These are phyloP conservation scores for Spialia ferax DNA, from an alignment of 2,888 invertebrate species.

Conservation along the genomic window DNA sequence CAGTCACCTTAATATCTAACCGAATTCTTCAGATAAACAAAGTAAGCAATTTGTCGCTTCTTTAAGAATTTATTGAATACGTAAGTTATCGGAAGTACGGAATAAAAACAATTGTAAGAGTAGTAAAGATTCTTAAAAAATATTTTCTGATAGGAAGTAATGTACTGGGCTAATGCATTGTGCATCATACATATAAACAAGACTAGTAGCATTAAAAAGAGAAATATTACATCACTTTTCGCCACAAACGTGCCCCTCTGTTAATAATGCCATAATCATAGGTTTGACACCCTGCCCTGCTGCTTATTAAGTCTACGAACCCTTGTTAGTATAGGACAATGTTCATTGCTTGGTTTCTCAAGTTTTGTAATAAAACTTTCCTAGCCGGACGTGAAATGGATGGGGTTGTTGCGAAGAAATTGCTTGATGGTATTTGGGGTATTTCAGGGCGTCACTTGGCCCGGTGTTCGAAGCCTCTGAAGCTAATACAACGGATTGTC, in stretches of 20 bases:
- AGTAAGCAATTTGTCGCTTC: too few relatives aligned
- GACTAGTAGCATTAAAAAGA: not conserved
- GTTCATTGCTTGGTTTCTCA: slow-evolving; percentile 4
- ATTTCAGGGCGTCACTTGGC: slow-evolving; percentile 55
- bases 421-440: slow-evolving; percentile 39
- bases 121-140: too few relatives aligned
- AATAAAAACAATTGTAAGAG: not conserved
- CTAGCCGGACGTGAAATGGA: not conserved
- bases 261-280: slow-evolving; percentile 81
- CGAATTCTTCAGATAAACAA: slow-evolving; percentile 16
- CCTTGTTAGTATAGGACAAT: slow-evolving; percentile 9
- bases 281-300: slow-evolving; percentile 73
- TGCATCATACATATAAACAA: not conserved
- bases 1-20: slow-evolving; percentile 30
- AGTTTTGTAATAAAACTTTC: not conserved
- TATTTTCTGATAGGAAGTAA: too few relatives aligned
- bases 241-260: slow-evolving; percentile 71
- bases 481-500: slow-evolving; percentile 75
- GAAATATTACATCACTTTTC: slow-evolving; percentile 53
- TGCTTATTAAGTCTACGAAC: slow-evolving; percentile 40
- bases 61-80: too few relatives aligned
- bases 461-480: slow-evolving; percentile 63
- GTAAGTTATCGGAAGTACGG: too few relatives aligned
- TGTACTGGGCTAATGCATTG: too few relatives aligned
- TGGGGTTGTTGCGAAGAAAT: slow-evolving; percentile 23